These are phyloP conservation scores for Onychorhynchus coronatus DNA, from an alignment of 2,113 vertebrate genomes.

Conservation along the genomic window DNA sequence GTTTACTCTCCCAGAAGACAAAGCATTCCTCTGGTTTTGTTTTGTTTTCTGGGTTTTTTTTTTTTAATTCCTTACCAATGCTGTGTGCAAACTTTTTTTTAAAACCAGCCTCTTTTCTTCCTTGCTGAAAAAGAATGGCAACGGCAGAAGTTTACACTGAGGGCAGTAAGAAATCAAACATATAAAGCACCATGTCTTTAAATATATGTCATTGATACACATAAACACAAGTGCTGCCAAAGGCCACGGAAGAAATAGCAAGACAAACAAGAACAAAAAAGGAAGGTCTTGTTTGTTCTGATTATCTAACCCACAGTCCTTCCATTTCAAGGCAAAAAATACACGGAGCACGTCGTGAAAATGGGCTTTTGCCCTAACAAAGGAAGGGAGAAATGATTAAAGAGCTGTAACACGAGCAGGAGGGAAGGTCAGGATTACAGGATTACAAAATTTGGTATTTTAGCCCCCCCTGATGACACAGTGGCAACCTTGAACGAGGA, in stretches of 20 bases:
- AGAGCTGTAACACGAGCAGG: neutral
- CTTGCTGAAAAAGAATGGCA: neutral
- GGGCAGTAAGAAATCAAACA: neutral
- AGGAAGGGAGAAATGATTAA: neutral
- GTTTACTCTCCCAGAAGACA: neutral
- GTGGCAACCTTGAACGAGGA: neutral
- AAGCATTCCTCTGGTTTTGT: neutral
- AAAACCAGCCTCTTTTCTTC: neutral
- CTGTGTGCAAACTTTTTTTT: neutral
- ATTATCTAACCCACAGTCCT: neutral
- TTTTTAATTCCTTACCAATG: neutral
- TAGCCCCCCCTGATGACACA: neutral
- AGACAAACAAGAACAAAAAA: slow-evolving; percentile 22
- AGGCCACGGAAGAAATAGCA: neutral
- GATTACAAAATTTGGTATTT: neutral
- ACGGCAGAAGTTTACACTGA: neutral
- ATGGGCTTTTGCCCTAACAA: neutral
- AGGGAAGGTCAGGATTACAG: accelerated
- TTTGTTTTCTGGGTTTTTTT: neutral
- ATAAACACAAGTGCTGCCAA: slow-evolving; percentile 8
- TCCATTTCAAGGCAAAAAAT: neutral
- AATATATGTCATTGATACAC: neutral
- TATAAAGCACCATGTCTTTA: neutral
- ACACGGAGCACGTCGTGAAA: neutral
- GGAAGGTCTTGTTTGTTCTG: slow-evolving; percentile 3